phyloP scores from a whole-genome alignment of 37 sponge, comb jelly and placozoan genomes.

The Chondrosia reniformis region DNA sequence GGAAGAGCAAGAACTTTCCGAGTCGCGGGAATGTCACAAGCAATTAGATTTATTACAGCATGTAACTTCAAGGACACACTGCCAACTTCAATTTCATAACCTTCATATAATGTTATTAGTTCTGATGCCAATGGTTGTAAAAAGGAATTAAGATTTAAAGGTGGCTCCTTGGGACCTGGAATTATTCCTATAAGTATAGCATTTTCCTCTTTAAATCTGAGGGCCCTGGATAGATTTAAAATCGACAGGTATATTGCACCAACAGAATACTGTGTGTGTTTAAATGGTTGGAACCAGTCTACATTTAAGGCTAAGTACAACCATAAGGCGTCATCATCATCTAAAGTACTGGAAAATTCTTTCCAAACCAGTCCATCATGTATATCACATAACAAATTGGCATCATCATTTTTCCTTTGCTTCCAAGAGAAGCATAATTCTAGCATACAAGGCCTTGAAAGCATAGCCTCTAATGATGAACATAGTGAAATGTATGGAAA shows the following conservation, averaged over 20 bases:
- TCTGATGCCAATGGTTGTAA: conserved; percentile 28
- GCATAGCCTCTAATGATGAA: conserved; percentile 28
- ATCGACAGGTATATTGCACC: conserved; percentile 43
- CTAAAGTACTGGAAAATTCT: conserved; percentile 20
- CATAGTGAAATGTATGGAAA: too few relatives aligned
- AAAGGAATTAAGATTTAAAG: conserved; percentile 2
- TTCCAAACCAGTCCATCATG: conserved; percentile 50
- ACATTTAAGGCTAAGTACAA: too few relatives aligned
- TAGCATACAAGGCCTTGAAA: conserved; percentile 17
- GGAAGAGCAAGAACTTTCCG: conserved; percentile 43
- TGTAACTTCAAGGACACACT: background rate
- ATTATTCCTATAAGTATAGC: conserved; percentile 34
- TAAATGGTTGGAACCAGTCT: conserved; percentile 60
- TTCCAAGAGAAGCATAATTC: conserved; percentile 43
- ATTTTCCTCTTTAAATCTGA: conserved; percentile 38
- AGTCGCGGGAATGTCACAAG: conserved; percentile 37
- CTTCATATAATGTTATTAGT: conserved; percentile 17
- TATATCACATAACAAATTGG: conserved; percentile 26
- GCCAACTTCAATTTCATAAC: background rate
- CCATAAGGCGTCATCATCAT: too few relatives aligned
- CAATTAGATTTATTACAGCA: background rate
- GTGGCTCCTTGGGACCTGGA: conserved; percentile 48
- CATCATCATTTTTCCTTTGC: background rate
- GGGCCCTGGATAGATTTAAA: conserved; percentile 37
- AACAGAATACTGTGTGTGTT: conserved; percentile 25